Evolutionary conservation across 2,888 invertebrate genomes (phyloP), one percentile per base, ranked within the genome.

Genomic region (Sarcophaga variegata): DNA sequence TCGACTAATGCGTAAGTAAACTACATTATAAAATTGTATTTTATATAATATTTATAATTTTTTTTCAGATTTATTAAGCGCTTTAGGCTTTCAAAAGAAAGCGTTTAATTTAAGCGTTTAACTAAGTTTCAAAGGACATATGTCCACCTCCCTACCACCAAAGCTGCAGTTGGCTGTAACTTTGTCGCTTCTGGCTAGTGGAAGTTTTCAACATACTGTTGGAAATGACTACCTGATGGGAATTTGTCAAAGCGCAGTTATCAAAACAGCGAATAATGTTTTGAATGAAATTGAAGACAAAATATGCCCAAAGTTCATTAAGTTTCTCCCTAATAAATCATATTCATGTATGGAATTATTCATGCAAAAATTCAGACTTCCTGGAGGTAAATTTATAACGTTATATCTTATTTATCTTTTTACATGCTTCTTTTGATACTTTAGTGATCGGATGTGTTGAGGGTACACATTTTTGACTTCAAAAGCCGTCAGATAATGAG

Each of bases 341-440:
- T n/a, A 27, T 54, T 71, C 17, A 63, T 75, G 63, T 25, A 75
- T 45, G 62, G 69, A 78, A 45, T 45, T 22, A 60, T 69, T 78
- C 69, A 54, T 80, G 71, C 47, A 54, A 27, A 79, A 71, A 71
- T 79, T 64, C 59, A 80, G 71, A 27, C 71, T 80, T n/a, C 79
- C 64, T 20, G 79, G 64, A 75, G 72, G 72, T 74, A 74, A 74
- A 27, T 71, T 27, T 71, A 59, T 8, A 14, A 71, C 3, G n/a
- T 60, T 6, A 59, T 59, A 4, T 25, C 27, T n/a, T 71, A 2
- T 59, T n/a, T n/a, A 71, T 17, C n/a, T 2, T 37, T 8, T 59
- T 71, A 12, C 2, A 71, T 71, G 14, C 10, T 10, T 11, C 12
- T 49, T 49, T 49, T 6, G 12, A 11, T 6, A 10, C 6, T 49